Conservation (phyloP, 2,888 invertebrate genomes). For the Epicampocera succincta region DNA sequence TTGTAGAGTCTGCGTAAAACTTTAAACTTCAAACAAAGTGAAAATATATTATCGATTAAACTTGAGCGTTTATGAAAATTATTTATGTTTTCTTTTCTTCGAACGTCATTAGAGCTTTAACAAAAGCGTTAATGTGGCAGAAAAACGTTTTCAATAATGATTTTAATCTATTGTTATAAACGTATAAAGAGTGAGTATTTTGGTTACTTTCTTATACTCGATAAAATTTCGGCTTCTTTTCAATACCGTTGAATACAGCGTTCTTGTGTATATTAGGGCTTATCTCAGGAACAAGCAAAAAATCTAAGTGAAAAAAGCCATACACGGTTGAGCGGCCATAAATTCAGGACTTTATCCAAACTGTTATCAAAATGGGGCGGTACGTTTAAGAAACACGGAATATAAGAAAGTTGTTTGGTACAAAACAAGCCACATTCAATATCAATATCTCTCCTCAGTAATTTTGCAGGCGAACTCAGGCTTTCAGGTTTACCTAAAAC, state of each 20-base stretch:
- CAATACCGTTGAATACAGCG: background rate
- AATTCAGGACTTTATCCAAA: constrained; percentile 58
- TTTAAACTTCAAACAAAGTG: constrained; percentile 39
- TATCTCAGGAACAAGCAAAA: constrained; percentile 4
- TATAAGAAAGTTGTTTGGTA: background rate
- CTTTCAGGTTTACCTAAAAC: no score
- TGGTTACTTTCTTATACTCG: constrained; percentile 19
- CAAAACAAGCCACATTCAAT: constrained; percentile 1
- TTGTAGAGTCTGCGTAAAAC: constrained; percentile 18
- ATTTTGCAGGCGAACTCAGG: no score
- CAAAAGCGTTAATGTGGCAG: constrained; percentile 68
- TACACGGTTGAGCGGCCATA: constrained; percentile 41
- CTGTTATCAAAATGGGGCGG: constrained; percentile 56
- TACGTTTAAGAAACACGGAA: constrained; percentile 8
- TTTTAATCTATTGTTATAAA: constrained; percentile 59
- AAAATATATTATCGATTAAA: constrained; percentile 35
- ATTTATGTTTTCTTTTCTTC: constrained; percentile 10
- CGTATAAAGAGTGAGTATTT: constrained; percentile 29
- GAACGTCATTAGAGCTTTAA: constrained; percentile 45
- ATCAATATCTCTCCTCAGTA: background rate
- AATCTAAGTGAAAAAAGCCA: constrained; percentile 17
- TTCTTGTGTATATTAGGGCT: constrained; percentile 16
- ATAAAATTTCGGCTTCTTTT: constrained; percentile 4
- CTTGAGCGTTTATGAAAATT: constrained; percentile 21
- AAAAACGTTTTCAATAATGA: constrained; percentile 66